Evolutionary conservation across 2,888 invertebrate species (phyloP), one percentile per base, ranked within the genome.

Genomic region (Lutraria lutraria): DNA sequence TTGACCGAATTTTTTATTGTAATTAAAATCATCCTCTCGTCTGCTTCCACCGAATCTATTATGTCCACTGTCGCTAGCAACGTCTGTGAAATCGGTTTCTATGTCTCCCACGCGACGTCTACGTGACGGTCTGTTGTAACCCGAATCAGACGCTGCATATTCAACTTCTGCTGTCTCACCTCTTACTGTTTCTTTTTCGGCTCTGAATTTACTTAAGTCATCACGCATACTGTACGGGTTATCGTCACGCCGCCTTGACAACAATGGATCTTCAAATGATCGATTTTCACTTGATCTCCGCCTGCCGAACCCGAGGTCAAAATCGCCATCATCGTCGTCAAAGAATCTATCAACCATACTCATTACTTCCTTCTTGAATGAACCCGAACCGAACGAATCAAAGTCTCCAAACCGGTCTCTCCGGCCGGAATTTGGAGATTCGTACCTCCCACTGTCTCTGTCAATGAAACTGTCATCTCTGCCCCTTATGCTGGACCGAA

Each of bases 131-230:
- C 53, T 29, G 25, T 72, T 81, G 29, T 84, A 86, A 19, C 89
- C 90, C 6, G 90, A 92, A 19, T 92, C 91, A 13, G 91, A 92
- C 15, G 89, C 90, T 13, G 88, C 88, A 21, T 88, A 92, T 53
- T 89, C 89, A 2, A 83, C 29, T 34, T 54, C 79, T 4, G 81
- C 79, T n/a, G 63, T 29, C 19, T 76, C 80, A 4, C 79, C 31
- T 25, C 79, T 80, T 34, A 68, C 29, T 43, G 68, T 83, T 63
- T 88, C 86, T 15, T 63, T 19, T 6, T 53, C 80, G 2, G 83
- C 87, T 21, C 86, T 60, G 54, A 86, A 83, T 54, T 43, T 79
- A 60, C 90, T 92, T 29, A 92, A 82, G 56, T 92, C 90, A 53
- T 89, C 88, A 8, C 92, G 85, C 15, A 88, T 83, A 0, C 85